These are phyloP conservation scores for Bombyx huttoni DNA, from an alignment of 2,888 invertebrate species.

Conservation along the genomic window DNA sequence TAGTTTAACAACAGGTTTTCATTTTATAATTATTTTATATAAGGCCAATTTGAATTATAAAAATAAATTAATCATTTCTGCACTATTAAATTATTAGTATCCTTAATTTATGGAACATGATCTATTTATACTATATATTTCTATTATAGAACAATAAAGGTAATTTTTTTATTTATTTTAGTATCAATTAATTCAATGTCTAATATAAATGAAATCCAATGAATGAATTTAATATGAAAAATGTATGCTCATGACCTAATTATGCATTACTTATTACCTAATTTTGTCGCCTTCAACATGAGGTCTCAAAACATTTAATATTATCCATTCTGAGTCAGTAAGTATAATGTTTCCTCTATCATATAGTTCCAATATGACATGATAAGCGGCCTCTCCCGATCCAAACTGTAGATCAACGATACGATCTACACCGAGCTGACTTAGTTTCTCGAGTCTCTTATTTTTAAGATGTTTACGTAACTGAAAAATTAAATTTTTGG, in stretches of 20 bases:
- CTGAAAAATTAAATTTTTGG: conserved; percentile 59
- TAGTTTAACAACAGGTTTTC: background rate
- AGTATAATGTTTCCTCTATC: conserved; percentile 96
- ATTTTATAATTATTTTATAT: background rate
- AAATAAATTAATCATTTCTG: too few relatives aligned
- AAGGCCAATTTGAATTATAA: too few relatives aligned
- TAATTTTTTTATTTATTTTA: too few relatives aligned
- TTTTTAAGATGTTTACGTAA: conserved; percentile 97
- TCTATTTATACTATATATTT: too few relatives aligned
- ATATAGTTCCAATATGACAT: conserved; percentile 94
- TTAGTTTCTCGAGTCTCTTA: conserved; percentile 88
- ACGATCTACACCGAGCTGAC: conserved; percentile 93
- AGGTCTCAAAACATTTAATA: conserved; percentile 93
- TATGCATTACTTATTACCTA: conserved; percentile 45
- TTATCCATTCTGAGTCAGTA: conserved; percentile 91
- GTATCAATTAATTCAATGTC: too few relatives aligned
- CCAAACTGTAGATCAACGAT: conserved; percentile 97
- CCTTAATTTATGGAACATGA: too few relatives aligned
- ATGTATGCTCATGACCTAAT: too few relatives aligned
- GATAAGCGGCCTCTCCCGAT: conserved; percentile 92
- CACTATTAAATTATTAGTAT: too few relatives aligned
- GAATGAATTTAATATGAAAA: too few relatives aligned
- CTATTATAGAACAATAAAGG: too few relatives aligned
- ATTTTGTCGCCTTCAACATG: conserved; percentile 93
- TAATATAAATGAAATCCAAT: too few relatives aligned